Percentiles rank a stretch among this genome's conserved stretches.
Conservation (phyloP, 2,113 vertebrate genomes). For the Salvator merianae region DNA sequence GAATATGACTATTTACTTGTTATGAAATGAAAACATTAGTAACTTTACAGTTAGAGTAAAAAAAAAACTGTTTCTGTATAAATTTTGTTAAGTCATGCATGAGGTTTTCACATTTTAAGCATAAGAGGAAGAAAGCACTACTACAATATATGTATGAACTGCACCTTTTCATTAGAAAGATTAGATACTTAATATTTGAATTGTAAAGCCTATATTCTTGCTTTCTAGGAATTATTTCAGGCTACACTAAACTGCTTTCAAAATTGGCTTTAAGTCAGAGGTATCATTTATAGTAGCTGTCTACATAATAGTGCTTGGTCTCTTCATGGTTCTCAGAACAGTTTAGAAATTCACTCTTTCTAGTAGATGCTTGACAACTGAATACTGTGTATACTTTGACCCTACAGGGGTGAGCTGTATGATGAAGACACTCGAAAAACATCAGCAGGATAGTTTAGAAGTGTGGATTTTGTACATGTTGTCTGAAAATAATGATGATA, state of each 20-base stretch:
- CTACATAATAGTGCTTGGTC: background rate
- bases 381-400: background rate
- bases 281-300: background rate
- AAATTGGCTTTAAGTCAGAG: background rate
- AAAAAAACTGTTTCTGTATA: background rate
- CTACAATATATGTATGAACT: conserved; percentile 1
- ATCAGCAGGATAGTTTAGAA: background rate
- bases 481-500: background rate
- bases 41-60: conserved; percentile 19
- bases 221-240: background rate
- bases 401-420: no score
- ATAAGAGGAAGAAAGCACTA: conserved; percentile 33
- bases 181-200: conserved; percentile 34
- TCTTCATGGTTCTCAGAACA: background rate
- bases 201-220: background rate
- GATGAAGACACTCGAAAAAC: background rate
- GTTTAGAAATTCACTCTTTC: background rate
- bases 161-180: background rate
- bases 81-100: conserved; percentile 12
- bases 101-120: background rate
- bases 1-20: background rate
- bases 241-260: background rate
- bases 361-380: background rate
- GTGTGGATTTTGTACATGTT: background rate
- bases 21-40: conserved; percentile 19